Percentiles rank a stretch among this genome's conserved stretches.
These are phyloP conservation scores for Rhopalosiphum nymphaeae DNA, from an alignment of 2,888 invertebrate species.

Conservation along the genomic window DNA sequence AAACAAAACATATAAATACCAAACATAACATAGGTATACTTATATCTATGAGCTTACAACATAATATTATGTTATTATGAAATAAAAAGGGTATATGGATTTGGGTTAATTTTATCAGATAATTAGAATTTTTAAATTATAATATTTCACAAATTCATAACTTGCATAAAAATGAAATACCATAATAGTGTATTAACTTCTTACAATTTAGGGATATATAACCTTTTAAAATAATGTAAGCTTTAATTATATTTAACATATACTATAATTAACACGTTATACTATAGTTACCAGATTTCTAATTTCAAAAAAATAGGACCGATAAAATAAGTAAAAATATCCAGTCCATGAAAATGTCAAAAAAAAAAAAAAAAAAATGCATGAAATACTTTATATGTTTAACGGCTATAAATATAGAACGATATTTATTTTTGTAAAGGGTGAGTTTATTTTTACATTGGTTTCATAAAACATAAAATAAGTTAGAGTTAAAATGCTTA, in stretches of 20 bases:
- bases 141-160: too few relatives aligned
- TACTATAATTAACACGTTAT: neutral
- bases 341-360: neutral
- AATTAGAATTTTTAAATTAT: neutral
- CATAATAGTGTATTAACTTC: neutral
- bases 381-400: neutral
- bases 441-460: neutral
- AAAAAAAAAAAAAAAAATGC: neutral
- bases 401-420: neutral
- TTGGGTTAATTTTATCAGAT: neutral
- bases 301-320: neutral
- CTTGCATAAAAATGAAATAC: neutral
- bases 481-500: too few relatives aligned
- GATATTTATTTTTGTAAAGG: neutral
- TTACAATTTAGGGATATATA: too few relatives aligned
- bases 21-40: neutral
- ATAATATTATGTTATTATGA: neutral
- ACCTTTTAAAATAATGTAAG: neutral
- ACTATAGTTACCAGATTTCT: too few relatives aligned
- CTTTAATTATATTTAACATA: neutral
- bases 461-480: neutral
- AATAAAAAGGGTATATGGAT: neutral
- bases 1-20: neutral
- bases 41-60: neutral
- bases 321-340: too few relatives aligned